Percentiles rank a stretch among this genome's conserved stretches.
These are phyloP conservation scores for Lichenostomus cassidix DNA, from an alignment of 2,113 vertebrate species.

Conservation along the genomic window DNA sequence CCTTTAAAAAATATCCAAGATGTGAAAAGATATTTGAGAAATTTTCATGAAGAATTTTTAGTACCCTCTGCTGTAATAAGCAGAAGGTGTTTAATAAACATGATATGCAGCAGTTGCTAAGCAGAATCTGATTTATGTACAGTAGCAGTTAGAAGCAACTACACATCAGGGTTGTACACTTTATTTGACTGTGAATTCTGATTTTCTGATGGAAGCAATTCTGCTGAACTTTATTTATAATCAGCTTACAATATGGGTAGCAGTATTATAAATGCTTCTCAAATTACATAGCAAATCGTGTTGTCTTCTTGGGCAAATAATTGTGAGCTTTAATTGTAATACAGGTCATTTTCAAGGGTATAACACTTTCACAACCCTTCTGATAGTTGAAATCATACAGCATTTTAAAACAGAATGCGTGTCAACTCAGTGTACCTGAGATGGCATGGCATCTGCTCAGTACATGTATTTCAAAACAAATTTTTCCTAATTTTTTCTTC, in stretches of 20 bases:
- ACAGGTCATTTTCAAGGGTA: slow-evolving; percentile 69
- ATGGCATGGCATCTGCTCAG: slow-evolving; percentile 15
- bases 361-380: slow-evolving; percentile 49
- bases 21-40: slow-evolving; percentile 54
- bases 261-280: slow-evolving; percentile 62
- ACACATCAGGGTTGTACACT: slow-evolving; percentile 66
- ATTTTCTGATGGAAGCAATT: slow-evolving; percentile 67
- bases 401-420: slow-evolving; percentile 13
- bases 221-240: slow-evolving; percentile 76
- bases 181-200: slow-evolving; percentile 73
- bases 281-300: slow-evolving; percentile 69
- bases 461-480: neutral
- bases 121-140: slow-evolving; percentile 72
- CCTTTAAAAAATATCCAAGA: slow-evolving; percentile 56
- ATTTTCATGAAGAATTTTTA: slow-evolving; percentile 50
- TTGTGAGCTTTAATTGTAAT: slow-evolving; percentile 64
- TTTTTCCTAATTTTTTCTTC: neutral
- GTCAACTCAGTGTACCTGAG: neutral
- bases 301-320: slow-evolving; percentile 71
- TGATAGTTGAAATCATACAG: slow-evolving; percentile 37
- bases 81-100: slow-evolving; percentile 78
- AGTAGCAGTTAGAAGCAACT: slow-evolving; percentile 54
- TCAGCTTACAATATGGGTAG: slow-evolving; percentile 62
- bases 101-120: slow-evolving; percentile 73
- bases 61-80: slow-evolving; percentile 61